Base-by-base conservation (phyloP, 2,797 vertebrate species). In the Parauchenoglanis ngamensis region DNA sequence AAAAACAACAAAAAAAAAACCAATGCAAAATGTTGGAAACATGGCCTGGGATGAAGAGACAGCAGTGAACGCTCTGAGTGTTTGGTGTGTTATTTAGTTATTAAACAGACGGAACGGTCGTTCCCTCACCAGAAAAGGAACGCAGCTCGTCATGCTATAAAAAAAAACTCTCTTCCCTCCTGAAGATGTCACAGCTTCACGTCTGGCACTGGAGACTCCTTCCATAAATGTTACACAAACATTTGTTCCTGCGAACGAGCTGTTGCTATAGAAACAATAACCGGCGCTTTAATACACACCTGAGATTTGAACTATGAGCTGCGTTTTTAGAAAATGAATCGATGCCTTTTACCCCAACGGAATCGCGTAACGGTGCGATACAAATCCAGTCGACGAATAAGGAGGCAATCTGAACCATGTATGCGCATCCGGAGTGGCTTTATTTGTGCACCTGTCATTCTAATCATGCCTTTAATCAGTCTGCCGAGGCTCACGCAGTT, bases 391-490 rank as follows among this genome's bases (percentile, higher is more conserved):
- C 35, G 77, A 61, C 31, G 19, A 57, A 56, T n/a, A 7, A 35
- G 28, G 7, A 1, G 17, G 31, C n/a, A 10, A 46, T 17, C 21
- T 1, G 6, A 28, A 65, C 46, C 59, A 19, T 19, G 59, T 49
- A 6, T 13, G 10, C 23, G 54, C 46, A 7, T 52, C 52, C 25
- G 2, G 12, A 52, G 73, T 7, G 76, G n/a, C 59, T n/a, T 81
- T 46, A 65, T 81, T 65, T 49, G 40, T n/a, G 76, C 76, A 79
- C 76, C 76, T 79, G 79, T 28, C 59, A 7, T 49, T 46, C n/a
- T 65, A 46, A 65, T 81, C 59, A 28, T 65, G 13, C 1, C 44
- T 81, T 81, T 81, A 82, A 65, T 82, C 61, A 82, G 80, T 81
- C 59, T 65, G 57, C 80, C 28, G 59, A 82, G 61, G 80, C 65